Evolutionary conservation across 2,888 invertebrate species (phyloP).

Genomic region (Cheilosia pagana): DNA sequence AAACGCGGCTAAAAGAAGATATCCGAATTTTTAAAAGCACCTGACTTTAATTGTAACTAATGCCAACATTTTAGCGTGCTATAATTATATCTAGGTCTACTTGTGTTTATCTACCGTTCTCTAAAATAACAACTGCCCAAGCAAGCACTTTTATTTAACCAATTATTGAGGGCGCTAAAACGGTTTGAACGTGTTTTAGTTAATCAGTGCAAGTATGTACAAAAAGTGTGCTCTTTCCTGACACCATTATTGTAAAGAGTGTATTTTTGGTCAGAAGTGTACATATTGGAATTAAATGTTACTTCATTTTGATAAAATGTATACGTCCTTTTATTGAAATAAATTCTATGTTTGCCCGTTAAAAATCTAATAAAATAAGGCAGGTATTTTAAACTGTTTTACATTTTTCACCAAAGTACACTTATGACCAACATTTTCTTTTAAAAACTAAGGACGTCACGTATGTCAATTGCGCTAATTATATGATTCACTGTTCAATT

Average conservation of each 20-base stretch:
- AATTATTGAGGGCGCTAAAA: constrained; percentile 1
- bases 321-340: background rate
- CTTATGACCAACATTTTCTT: constrained; percentile 19
- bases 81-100: too few species aligned
- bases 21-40: background rate
- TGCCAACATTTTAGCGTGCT: too few species aligned
- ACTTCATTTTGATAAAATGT: too few species aligned
- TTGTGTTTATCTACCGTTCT: background rate
- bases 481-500: too few species aligned
- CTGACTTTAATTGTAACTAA: background rate
- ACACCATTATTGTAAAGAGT: background rate
- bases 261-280: background rate
- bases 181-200: constrained; percentile 17
- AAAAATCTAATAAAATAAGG: too few species aligned
- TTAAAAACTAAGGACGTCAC: background rate
- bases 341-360: too few species aligned
- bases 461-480: background rate
- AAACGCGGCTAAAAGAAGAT: too few species aligned
- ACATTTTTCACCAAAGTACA: constrained; percentile 3
- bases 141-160: constrained; percentile 43
- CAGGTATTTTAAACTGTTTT: background rate
- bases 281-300: background rate
- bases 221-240: constrained; percentile 1
- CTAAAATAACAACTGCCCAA: constrained; percentile 10
- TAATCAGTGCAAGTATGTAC: constrained; percentile 33